These are phyloP conservation scores for Lophotriccus pileatus DNA, from an alignment of 2,797 vertebrate genomes.

Conservation along the genomic window DNA sequence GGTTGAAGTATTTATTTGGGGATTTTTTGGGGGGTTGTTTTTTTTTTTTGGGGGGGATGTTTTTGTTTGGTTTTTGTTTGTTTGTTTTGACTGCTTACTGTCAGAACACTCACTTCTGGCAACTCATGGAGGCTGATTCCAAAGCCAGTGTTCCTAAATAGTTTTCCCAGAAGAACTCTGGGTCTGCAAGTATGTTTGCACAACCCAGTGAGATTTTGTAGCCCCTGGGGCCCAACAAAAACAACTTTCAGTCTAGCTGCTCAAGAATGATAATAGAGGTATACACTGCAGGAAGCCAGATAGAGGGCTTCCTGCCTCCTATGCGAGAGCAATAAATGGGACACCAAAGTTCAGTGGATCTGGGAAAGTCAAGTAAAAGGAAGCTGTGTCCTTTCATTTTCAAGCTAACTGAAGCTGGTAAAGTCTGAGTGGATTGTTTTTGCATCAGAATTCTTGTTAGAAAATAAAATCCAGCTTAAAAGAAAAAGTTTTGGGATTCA, in stretches of 20 bases:
- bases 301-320: neutral
- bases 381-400: neutral
- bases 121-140: neutral
- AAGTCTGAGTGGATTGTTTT: neutral
- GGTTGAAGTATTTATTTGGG: neutral
- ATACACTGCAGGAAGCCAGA: neutral
- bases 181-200: neutral
- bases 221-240: neutral
- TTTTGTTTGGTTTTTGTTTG: neutral
- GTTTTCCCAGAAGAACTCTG: neutral
- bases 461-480: neutral
- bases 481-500: neutral
- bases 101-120: neutral
- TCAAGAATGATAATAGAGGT: neutral
- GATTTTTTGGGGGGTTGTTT: no score
- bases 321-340: neutral
- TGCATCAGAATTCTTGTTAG: neutral
- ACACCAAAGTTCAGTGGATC: neutral
- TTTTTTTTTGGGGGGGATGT: neutral
- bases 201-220: neutral
- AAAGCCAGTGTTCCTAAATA: neutral
- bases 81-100: neutral
- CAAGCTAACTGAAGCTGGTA: neutral
- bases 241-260: neutral
- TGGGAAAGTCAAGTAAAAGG: neutral